Conservation (phyloP, 1,140 invertebrate genomes). For the Drosophila miranda region DNA sequence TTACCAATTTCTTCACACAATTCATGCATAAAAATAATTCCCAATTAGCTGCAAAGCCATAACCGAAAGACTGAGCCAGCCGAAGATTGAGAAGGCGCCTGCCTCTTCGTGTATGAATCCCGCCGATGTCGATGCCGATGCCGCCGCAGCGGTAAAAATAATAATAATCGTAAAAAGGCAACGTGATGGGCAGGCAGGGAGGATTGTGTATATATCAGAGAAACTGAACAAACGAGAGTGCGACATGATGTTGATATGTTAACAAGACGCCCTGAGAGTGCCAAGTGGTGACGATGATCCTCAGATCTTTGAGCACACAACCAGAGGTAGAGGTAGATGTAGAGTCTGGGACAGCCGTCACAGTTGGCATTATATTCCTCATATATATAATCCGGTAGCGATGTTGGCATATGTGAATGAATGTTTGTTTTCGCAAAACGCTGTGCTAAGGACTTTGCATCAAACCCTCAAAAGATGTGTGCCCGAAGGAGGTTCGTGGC, state of each 20-base stretch:
- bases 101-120: conserved; percentile 29
- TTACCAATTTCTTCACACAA: conserved; percentile 79
- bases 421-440: conserved; percentile 68
- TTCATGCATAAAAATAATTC: conserved; percentile 81
- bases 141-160: conserved; percentile 72
- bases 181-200: conserved; percentile 24
- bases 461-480: conserved; percentile 34
- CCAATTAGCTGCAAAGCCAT: conserved; percentile 71
- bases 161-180: conserved; percentile 75
- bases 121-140: conserved; percentile 21
- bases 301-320: conserved; percentile 20
- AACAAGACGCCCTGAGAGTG: conserved; percentile 76
- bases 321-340: background rate
- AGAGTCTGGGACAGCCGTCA: conserved; percentile 42
- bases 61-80: conserved; percentile 26
- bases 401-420: conserved; percentile 70
- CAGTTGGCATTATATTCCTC: conserved; percentile 68
- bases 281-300: conserved; percentile 67
- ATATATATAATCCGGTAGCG: conserved; percentile 66
- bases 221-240: conserved; percentile 60
- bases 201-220: conserved; percentile 14
- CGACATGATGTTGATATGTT: conserved; percentile 81
- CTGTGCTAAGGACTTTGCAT: conserved; percentile 40
- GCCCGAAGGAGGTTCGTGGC: conserved; percentile 13
- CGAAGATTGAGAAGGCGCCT: conserved; percentile 39